Conservation (phyloP, 1,140 invertebrate species). For the Ooceraea biroi region DNA sequence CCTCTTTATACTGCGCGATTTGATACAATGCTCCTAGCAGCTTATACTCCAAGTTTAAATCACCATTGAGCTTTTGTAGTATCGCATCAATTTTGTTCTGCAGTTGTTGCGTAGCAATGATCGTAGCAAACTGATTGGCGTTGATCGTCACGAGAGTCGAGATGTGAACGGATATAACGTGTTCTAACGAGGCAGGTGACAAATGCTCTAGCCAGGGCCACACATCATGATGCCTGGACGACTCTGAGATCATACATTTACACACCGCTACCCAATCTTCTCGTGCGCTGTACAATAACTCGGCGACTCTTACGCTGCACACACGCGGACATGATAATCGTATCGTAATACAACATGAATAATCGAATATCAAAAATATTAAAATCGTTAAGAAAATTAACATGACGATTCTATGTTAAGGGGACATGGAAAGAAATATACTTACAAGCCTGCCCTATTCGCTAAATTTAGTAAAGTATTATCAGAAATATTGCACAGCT, state of each 20-base stretch:
- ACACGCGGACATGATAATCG: conserved; percentile 50
- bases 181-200: conserved; percentile 76
- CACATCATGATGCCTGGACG: conserved; percentile 79
- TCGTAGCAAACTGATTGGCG: conserved; percentile 75
- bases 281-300: conserved; percentile 81
- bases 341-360: not conserved
- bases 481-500: conserved; percentile 88
- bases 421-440: conserved; percentile 44
- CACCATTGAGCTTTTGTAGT: conserved; percentile 81
- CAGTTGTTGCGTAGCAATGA: conserved; percentile 77
- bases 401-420: too few species aligned
- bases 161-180: conserved; percentile 76
- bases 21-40: conserved; percentile 89
- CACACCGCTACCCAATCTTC: conserved; percentile 84
- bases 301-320: conserved; percentile 81
- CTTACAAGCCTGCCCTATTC: conserved; percentile 90
- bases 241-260: conserved; percentile 81
- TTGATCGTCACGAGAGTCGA: conserved; percentile 76
- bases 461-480: conserved; percentile 87
- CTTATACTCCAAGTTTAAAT: conserved; percentile 86
- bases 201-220: conserved; percentile 82
- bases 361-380: conserved; percentile 2
- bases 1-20: conserved; percentile 84
- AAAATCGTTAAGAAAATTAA: conserved; percentile 53
- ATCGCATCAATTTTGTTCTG: conserved; percentile 78